These are phyloP conservation scores for Xiphophorus maculatus DNA, from an alignment of 2,113 vertebrate species.

Conservation along the genomic window DNA sequence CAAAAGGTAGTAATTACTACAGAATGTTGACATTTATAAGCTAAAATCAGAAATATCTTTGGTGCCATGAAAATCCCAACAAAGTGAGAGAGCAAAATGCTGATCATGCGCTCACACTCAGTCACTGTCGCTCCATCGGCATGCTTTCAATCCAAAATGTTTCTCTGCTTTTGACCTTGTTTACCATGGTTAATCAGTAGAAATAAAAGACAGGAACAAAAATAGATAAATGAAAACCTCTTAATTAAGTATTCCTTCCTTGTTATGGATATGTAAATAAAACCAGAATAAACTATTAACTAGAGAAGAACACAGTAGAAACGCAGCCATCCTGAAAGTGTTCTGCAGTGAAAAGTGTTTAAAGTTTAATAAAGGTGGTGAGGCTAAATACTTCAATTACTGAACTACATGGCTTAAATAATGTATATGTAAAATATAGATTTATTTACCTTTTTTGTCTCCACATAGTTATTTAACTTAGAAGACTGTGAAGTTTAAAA, in stretches of 20 bases:
- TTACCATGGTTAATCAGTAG: not conserved
- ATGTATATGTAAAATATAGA: too few relatives aligned
- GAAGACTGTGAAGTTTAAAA: not conserved
- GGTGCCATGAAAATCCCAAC: not conserved
- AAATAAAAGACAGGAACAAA: not conserved
- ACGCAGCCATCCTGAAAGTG: too few relatives aligned
- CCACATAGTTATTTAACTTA: not conserved
- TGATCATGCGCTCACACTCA: not conserved
- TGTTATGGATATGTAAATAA: not conserved
- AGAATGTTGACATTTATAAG: not conserved
- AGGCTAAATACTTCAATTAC: too few relatives aligned
- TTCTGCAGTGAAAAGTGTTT: too few relatives aligned
- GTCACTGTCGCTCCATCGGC: not conserved
- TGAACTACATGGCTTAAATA: too few relatives aligned
- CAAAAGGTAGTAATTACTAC: not conserved
- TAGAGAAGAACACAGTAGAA: not conserved
- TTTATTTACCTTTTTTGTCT: too few relatives aligned
- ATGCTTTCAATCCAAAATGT: not conserved
- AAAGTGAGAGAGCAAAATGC: not conserved
- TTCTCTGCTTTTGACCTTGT: not conserved
- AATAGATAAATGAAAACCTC: not conserved
- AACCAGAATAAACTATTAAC: not conserved
- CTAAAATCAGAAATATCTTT: not conserved
- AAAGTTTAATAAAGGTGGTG: too few relatives aligned
- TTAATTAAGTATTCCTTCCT: not conserved